Evolutionary conservation across 2,888 invertebrate species (phyloP), one percentile per base, ranked within the genome.

Genomic region (Eupelmus urozonus): DNA sequence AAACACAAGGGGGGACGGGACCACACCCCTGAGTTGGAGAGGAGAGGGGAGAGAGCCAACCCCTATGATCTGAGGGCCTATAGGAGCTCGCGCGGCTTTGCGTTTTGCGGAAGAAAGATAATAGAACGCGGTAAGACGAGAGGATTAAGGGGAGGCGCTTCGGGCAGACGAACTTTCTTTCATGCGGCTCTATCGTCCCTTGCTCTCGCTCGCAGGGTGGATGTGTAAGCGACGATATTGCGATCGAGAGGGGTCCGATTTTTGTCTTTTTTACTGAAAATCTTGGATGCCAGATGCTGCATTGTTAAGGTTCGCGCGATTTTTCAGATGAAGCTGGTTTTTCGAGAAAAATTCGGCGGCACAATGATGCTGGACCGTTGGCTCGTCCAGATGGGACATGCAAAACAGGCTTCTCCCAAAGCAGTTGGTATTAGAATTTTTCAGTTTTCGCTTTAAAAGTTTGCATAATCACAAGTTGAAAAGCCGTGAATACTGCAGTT

Each of bases 61-160:
- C 78, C 70, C 29, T 18, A 4, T 2, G 71, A 55, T 3, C n/a
- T 75, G 71, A 75, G 75, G 51, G 16, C 78, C 78, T 79, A 79
- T 79, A 29, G 55, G 62, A 27, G 29, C 27, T 23, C 29, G n/a
- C 20, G 42, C 25, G 40, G 53, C 66, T 20, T 59, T 53, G 49
- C 29, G 23, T 1, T 20, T 18, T 5, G 13, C 45, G 34, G 1
- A 62, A 60, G 57, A 13, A 57, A 34, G 45, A 40, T 3, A 7
- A n/a, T 13, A n/a, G 7, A 18, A 13, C 5, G 2, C 16, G 18
- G 25, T 59, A 18, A 16, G 18, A 1, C 23, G 16, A 49, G 59
- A 34, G 45, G 25, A 25, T 63, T 25, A 53, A n/a, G 25, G 66
- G 66, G 66, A 66, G 66, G 66, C 13, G 66, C 66, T 23, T 51